Base-by-base conservation (phyloP, 2,888 invertebrate genomes). In the Diarsia rubi region DNA sequence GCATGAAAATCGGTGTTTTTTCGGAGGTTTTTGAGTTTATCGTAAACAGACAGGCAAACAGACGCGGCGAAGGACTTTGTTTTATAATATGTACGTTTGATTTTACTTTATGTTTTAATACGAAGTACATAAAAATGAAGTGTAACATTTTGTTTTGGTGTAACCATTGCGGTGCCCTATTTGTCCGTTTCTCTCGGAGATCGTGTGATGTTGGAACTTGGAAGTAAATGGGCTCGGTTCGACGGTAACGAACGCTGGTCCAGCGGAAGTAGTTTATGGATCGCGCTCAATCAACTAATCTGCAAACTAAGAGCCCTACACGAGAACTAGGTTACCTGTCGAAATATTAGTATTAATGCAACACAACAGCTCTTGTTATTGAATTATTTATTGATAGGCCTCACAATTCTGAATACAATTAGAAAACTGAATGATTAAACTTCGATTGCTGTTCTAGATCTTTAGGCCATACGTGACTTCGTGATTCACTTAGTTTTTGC, bases 221-320 rank as follows among this genome's bases (percentile, higher is more conserved):
- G 45, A 72, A 69, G 45, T 57, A 62, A 37, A 62, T 57, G 42
- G 45, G 27, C 19, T 52, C 45, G 60, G 57, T 27, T 27, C n/a
- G 52, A 47, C 19, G 59, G 45, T 57, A 69, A 45, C n/a, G 37
- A 73, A n/a, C 37, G 65, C n/a, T 57, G 44, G 12, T 59, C 52
- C n/a, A 76, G 59, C 73, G 82, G 80, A 81, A 81, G 66, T 31
- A 44, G 66, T 73, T 68, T 62, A 80, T 78, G 47, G 31, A 66
- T 24, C 31, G 66, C 62, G 65, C 54, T 37, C 75, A 81, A 79
- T 81, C 57, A 62, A 76, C 52, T 73, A 78, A 78, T 80, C 54
- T 62, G 66, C 71, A 67, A 63, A 24, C 24, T 66, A 54, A 31
- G 21, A 60, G 66, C 31, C 79, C 73, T 73, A 42, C 45, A 31